Conservation (phyloP, 2,888 invertebrate genomes). For the Drosophila nigricruria region DNA sequence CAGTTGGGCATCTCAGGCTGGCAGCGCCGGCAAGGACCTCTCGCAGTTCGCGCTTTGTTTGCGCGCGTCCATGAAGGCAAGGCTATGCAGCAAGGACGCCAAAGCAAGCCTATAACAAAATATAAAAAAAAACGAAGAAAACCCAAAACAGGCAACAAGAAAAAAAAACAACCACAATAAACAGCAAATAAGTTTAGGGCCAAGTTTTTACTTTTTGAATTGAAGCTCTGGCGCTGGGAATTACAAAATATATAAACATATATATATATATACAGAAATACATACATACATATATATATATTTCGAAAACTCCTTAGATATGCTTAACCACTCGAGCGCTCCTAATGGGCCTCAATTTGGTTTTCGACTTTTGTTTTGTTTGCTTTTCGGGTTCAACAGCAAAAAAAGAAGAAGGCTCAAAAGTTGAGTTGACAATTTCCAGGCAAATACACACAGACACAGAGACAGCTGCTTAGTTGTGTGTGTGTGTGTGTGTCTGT, state of each 20-base stretch:
- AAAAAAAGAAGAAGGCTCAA: conserved; percentile 40
- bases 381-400: conserved; percentile 11
- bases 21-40: conserved; percentile 40
- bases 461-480: background rate
- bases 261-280: background rate
- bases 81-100: conserved; percentile 56
- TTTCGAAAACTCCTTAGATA: conserved; percentile 25
- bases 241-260: conserved; percentile 41
- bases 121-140: background rate
- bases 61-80: conserved; percentile 50
- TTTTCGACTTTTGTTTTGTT: conserved; percentile 46
- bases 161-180: conserved; percentile 28
- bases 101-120: conserved; percentile 15
- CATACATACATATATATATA: conserved; percentile 11
- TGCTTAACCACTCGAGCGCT: conserved; percentile 70
- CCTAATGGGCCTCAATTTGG: conserved; percentile 64
- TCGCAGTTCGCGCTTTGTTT: conserved; percentile 43
- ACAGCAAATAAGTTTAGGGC: conserved; percentile 52
- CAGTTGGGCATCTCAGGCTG: conserved; percentile 15
- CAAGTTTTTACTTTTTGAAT: conserved; percentile 45
- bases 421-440: conserved; percentile 55
- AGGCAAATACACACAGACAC: conserved; percentile 5
- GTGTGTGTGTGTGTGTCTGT: conserved; percentile 21
- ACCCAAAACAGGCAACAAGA: conserved; percentile 15
- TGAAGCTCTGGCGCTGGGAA: conserved; percentile 51